Evolutionary conservation across 2,113 vertebrate genomes (phyloP).

Genomic region (Apeltes quadracus): DNA sequence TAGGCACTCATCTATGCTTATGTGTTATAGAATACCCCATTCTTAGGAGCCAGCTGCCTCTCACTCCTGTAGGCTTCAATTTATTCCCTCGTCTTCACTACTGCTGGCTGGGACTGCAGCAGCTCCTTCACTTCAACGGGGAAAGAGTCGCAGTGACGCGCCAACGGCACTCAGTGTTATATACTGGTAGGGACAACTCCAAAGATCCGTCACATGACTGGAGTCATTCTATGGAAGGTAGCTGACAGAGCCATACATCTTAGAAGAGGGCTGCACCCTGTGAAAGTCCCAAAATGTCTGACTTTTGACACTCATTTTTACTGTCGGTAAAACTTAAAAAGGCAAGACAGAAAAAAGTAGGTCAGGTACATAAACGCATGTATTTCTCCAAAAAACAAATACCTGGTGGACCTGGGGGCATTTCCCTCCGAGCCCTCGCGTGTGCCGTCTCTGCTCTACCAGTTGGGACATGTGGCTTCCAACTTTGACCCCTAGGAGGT

Average conservation of each 20-base stretch:
- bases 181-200: conserved; percentile 1
- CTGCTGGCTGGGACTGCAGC: background rate
- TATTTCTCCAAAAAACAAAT: conserved; percentile 37
- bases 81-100: background rate
- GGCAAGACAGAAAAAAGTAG: conserved; percentile 21
- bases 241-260: conserved; percentile 4
- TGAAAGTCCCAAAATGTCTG: conserved; percentile 6
- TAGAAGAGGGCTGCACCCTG: conserved; percentile 1
- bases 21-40: conserved; percentile 9
- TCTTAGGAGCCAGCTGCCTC: conserved; percentile 34
- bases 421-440: no score
- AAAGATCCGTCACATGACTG: conserved; percentile 4
- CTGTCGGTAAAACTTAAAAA: conserved; percentile 33
- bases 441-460: conserved; percentile 63
- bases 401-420: no score
- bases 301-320: conserved; percentile 24
- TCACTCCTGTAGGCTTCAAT: conserved; percentile 15
- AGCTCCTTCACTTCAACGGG: conserved; percentile 12
- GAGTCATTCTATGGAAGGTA: conserved; percentile 8
- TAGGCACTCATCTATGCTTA: conserved; percentile 13
- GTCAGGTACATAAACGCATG: conserved; percentile 6
- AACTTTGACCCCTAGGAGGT: conserved; percentile 58
- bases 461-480: conserved; percentile 64
- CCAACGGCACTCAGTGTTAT: background rate
- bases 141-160: conserved; percentile 1